Evolutionary conservation across 2,888 invertebrate species (phyloP).

Genomic region (Craniophora ligustri): DNA sequence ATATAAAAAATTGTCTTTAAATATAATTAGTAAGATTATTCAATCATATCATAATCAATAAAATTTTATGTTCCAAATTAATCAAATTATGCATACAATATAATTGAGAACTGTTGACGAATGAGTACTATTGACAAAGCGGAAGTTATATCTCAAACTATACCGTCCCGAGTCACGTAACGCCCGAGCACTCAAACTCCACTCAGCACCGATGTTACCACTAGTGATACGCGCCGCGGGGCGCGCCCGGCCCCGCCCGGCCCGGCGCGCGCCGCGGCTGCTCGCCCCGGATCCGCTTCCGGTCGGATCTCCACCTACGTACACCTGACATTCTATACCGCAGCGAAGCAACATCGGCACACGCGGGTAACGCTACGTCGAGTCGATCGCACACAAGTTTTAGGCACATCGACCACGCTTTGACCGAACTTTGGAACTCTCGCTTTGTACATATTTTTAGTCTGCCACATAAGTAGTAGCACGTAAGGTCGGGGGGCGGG

Average conservation of each 20-base stretch:
- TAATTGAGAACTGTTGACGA: conserved; percentile 7
- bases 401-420: conserved; percentile 41
- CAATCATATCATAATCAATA: no score
- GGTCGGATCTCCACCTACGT: conserved; percentile 52
- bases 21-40: no score
- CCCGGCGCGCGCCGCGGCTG: conserved; percentile 50
- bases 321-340: conserved; percentile 47
- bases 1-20: no score
- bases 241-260: conserved; percentile 12
- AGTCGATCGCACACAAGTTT: conserved; percentile 29
- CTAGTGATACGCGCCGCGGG: conserved; percentile 47
- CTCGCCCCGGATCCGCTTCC: conserved; percentile 49
- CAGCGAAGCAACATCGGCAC: conserved; percentile 36
- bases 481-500: conserved; percentile 42
- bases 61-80: no score
- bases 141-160: conserved; percentile 57
- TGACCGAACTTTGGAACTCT: conserved; percentile 18
- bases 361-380: conserved; percentile 20
- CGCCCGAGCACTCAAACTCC: conserved; percentile 76
- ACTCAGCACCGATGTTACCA: conserved; percentile 67
- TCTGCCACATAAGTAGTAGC: conserved; percentile 32
- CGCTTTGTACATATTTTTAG: conserved; percentile 50
- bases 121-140: conserved; percentile 53
- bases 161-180: conserved; percentile 71
- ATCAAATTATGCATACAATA: no score